Evolutionary conservation across 2,797 vertebrate genomes (phyloP).

Genomic region (Silurus lanzhouensis): DNA sequence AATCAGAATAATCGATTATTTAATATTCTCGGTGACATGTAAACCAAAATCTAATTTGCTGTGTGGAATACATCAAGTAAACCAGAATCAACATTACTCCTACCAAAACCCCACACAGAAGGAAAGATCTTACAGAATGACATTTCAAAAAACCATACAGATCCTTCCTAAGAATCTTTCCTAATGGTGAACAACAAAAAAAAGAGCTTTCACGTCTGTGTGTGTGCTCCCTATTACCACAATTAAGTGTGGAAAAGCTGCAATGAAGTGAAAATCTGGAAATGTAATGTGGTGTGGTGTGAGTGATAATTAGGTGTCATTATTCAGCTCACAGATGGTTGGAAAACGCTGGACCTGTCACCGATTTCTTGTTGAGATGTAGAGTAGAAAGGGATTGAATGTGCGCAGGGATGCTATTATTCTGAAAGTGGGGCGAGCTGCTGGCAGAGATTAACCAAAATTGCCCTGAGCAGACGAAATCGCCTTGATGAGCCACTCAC

Average conservation of each 20-base stretch:
- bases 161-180: not conserved
- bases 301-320: conserved; percentile 25
- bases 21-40: too few relatives aligned
- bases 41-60: not conserved
- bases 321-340: conserved; percentile 17
- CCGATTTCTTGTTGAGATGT: conserved; percentile 4
- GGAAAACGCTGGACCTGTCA: conserved; percentile 18
- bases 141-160: not conserved
- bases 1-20: not conserved
- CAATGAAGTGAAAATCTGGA: conserved; percentile 17
- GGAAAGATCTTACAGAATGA: not conserved
- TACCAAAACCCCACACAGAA: not conserved
- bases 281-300: conserved; percentile 3
- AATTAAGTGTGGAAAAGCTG: not conserved
- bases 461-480: conserved; percentile 19
- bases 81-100: not conserved
- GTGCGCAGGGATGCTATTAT: conserved; percentile 21
- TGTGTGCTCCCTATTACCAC: not conserved
- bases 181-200: not conserved
- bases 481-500: conserved; percentile 2
- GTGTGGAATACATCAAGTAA: not conserved
- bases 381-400: not conserved
- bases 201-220: not conserved
- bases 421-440: conserved; percentile 17
- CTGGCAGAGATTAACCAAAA: conserved; percentile 20